Percentiles rank a stretch among this genome's conserved stretches.
Evolutionary conservation across 2,888 invertebrate species (phyloP).

Genomic region (Parnassius smintheus): DNA sequence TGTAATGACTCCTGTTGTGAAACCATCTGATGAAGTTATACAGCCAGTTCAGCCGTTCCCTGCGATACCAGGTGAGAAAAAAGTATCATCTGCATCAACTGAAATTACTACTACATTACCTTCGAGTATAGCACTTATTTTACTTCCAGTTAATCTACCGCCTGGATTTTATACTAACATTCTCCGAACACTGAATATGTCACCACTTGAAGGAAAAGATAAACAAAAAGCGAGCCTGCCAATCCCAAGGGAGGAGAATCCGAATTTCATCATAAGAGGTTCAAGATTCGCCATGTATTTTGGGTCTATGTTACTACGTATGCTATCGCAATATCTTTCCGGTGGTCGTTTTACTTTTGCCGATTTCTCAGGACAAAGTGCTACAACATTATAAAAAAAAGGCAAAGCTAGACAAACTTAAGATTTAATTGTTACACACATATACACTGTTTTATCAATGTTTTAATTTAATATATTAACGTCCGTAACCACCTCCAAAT

Average conservation of each 20-base stretch:
- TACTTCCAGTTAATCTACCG: neutral
- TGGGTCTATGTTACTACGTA: slow-evolving; percentile 58
- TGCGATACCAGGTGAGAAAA: slow-evolving; percentile 11
- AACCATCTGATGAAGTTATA: slow-evolving; percentile 14
- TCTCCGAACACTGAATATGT: slow-evolving; percentile 12
- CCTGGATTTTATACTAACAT: slow-evolving; percentile 24
- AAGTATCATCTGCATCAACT: slow-evolving; percentile 2
- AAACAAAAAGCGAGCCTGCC: slow-evolving; percentile 4
- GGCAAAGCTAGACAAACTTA: neutral
- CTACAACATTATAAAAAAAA: slow-evolving; percentile 11
- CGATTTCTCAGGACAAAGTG: slow-evolving; percentile 10
- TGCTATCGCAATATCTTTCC: slow-evolving; percentile 55
- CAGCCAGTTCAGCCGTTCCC: slow-evolving; percentile 12
- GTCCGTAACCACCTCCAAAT: slow-evolving; percentile 17
- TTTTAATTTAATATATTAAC: slow-evolving; percentile 4
- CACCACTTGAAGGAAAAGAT: slow-evolving; percentile 4
- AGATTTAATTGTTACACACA: slow-evolving; percentile 6
- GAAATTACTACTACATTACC: slow-evolving; percentile 10
- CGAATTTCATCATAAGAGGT: slow-evolving; percentile 42
- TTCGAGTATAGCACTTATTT: neutral
- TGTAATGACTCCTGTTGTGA: slow-evolving; percentile 22
- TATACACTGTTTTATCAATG: neutral
- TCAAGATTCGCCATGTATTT: slow-evolving; percentile 54
- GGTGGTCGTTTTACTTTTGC: slow-evolving; percentile 38
- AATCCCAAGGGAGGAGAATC: slow-evolving; percentile 24